Conservation (phyloP, 2,797 vertebrate species). For the Hipposideros larvatus region DNA sequence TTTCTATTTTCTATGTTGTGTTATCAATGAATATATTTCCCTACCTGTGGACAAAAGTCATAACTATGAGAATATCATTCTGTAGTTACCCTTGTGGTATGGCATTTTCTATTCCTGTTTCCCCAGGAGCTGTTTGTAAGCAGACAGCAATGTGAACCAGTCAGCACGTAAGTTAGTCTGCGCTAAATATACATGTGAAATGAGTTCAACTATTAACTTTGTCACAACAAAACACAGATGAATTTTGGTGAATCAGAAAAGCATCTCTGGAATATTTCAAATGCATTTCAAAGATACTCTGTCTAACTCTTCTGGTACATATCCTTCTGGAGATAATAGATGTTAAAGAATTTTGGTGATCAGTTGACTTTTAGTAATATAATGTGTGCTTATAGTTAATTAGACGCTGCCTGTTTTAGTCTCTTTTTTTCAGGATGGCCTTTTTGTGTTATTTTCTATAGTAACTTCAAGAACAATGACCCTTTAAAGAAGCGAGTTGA, state of each 20-base stretch:
- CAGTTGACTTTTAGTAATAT: not conserved
- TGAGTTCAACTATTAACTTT: conserved; percentile 19
- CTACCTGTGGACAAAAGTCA: conserved; percentile 39
- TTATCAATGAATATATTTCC: conserved; percentile 45
- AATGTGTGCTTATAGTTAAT: not conserved
- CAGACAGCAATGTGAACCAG: not conserved
- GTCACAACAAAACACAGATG: not conserved
- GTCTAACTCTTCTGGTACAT: not conserved
- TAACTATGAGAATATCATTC: conserved; percentile 69
- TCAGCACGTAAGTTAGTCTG: conserved; percentile 61
- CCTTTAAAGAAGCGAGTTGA: not conserved
- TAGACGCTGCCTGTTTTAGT: not conserved
- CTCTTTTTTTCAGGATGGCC: not conserved
- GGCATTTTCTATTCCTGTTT: conserved; percentile 36
- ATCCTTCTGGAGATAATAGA: not conserved
- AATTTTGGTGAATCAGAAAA: not conserved
- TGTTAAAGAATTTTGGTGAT: not conserved
- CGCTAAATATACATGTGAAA: conserved; percentile 43
- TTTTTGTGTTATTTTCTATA: not conserved
- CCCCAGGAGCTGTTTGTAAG: conserved; percentile 70
- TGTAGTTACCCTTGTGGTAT: not conserved
- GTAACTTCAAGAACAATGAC: not conserved
- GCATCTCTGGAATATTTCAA: not conserved
- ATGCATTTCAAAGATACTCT: not conserved
- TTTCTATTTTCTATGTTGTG: not conserved